Evolutionary conservation across 2,797 vertebrate species (phyloP).

Genomic region (Steatocranus sp.): DNA sequence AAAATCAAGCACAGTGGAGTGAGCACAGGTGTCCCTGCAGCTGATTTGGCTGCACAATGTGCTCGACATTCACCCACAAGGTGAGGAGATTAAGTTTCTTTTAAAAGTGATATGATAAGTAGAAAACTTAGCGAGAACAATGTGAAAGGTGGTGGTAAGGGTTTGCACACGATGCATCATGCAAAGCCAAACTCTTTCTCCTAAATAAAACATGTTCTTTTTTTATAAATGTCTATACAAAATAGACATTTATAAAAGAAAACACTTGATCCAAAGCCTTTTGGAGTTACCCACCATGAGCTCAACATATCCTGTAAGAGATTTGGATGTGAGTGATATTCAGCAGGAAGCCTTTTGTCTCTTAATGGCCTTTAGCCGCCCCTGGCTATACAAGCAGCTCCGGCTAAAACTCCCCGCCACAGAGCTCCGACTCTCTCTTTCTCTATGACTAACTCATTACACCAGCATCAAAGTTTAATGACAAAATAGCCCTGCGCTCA

Average conservation of each 20-base stretch:
- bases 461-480: constrained; percentile 66
- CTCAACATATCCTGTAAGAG: neutral
- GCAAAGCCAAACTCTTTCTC: neutral
- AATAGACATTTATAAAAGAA: neutral
- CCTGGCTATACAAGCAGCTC: constrained; percentile 44
- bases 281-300: neutral
- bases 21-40: constrained; percentile 50
- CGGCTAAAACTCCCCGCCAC: neutral
- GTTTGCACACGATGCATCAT: neutral
- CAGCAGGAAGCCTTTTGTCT: constrained; percentile 46
- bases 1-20: constrained; percentile 18
- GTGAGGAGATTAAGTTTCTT: constrained; percentile 19
- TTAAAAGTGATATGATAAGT: neutral
- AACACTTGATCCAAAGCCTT: neutral
- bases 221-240: neutral
- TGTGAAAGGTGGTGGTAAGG: neutral
- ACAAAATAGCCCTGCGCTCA: constrained; percentile 48
- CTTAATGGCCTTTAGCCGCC: constrained; percentile 48
- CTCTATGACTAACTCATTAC: constrained; percentile 69
- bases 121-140: neutral
- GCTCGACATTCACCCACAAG: constrained; percentile 35
- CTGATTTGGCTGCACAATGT: constrained; percentile 12
- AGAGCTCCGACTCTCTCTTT: neutral
- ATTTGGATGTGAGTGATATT: constrained; percentile 44
- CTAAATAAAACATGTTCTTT: no score